Conservation (phyloP, 1,140 invertebrate genomes). For the Steinernema feltiae region DNA sequence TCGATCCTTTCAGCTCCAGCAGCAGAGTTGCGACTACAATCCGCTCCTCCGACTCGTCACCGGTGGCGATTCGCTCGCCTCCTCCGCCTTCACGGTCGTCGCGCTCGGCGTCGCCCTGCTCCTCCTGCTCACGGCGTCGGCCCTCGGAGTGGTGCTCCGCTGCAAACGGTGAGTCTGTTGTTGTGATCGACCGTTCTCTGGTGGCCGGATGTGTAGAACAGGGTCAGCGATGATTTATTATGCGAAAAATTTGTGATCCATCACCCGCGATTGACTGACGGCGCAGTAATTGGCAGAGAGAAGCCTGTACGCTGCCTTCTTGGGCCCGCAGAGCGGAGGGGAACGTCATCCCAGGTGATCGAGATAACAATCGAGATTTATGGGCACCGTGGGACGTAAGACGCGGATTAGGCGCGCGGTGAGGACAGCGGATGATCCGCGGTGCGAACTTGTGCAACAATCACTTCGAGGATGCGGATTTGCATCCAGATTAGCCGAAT, state of each 20-base stretch:
- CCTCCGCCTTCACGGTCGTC: background rate
- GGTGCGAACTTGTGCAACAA: background rate
- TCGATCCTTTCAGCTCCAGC: background rate
- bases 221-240: conserved; percentile 9
- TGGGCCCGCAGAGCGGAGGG: too few relatives aligned
- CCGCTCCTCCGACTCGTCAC: background rate
- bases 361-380: background rate
- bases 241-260: background rate
- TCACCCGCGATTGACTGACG: conserved; percentile 2
- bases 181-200: background rate
- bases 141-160: background rate
- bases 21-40: conserved; percentile 5
- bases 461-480: background rate
- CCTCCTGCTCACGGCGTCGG: background rate
- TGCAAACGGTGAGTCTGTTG: background rate
- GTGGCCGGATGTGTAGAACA: background rate
- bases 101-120: background rate
- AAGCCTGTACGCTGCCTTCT: background rate
- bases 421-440: too few relatives aligned
- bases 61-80: background rate
- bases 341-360: background rate
- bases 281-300: background rate
- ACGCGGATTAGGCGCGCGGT: background rate
- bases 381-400: background rate
- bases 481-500: background rate